A percentile compares a stretch with the other conserved stretches of the same genome.
Evolutionary conservation across 37 sponge, comb jelly and placozoan genomes (phyloP).

Genomic region (Spongilla lacustris): DNA sequence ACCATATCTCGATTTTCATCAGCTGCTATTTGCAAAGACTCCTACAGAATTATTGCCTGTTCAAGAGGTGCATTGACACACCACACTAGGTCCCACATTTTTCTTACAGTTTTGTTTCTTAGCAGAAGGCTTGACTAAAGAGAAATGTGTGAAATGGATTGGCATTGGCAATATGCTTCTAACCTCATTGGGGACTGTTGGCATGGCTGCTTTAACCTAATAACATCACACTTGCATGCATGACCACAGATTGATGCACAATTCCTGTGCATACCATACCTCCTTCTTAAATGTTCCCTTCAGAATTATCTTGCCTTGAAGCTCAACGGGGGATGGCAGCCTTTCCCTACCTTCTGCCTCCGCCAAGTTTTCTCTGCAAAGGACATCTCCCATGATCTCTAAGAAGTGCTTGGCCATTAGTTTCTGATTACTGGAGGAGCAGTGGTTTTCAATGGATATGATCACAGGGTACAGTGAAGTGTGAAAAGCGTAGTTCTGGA

Average conservation of each 20-base stretch:
- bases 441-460: slow-evolving; percentile 89
- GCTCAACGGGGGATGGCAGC: slow-evolving; percentile 72
- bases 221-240: neutral
- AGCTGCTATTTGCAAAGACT: neutral
- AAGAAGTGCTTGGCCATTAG: slow-evolving; percentile 67
- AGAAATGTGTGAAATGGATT: neutral
- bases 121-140: neutral
- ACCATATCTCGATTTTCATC: neutral
- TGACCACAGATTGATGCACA: neutral
- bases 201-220: neutral
- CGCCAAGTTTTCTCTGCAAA: slow-evolving; percentile 55
- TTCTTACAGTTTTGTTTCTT: neutral
- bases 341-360: slow-evolving; percentile 40
- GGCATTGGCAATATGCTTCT: neutral
- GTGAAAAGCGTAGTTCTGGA: slow-evolving; percentile 79
- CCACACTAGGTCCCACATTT: too few species aligned
- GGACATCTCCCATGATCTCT: slow-evolving; percentile 34
- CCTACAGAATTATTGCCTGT: neutral
- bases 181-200: neutral
- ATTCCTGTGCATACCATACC: neutral
- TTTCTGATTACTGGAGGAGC: slow-evolving; percentile 45
- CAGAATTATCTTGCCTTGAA: slow-evolving; percentile 76
- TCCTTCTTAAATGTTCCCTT: slow-evolving; percentile 60
- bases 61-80: neutral
- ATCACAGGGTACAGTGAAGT: slow-evolving; percentile 72